Percentiles rank a stretch among this genome's conserved stretches.
Conservation (phyloP, 2,113 vertebrate species). For the Dinomys branickii region DNA sequence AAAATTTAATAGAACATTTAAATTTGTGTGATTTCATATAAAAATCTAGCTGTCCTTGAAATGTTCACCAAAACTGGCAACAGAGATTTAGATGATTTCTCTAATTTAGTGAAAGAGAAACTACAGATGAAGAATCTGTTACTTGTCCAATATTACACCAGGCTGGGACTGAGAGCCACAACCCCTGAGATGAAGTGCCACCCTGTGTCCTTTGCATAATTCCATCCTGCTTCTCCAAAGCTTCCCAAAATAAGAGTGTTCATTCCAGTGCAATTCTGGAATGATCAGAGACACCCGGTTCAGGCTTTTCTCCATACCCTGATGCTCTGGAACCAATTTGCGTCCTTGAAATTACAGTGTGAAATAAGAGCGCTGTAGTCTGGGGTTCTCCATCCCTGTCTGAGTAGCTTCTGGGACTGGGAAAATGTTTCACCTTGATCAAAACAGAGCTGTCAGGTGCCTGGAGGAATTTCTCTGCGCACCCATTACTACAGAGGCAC, state of each 20-base stretch:
- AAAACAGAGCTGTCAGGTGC: neutral
- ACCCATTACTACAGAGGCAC: slow-evolving; percentile 5
- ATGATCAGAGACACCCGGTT: neutral
- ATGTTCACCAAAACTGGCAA: neutral
- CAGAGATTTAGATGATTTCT: neutral
- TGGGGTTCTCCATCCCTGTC: neutral
- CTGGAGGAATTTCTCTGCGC: slow-evolving; percentile 14
- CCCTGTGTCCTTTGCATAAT: neutral
- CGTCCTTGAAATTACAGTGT: neutral
- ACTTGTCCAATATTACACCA: neutral
- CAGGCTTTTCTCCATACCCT: neutral
- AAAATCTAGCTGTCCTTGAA: slow-evolving; percentile 45
- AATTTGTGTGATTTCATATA: slow-evolving; percentile 29
- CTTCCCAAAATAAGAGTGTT: neutral
- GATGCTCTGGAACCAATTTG: slow-evolving; percentile 53
- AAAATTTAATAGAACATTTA: slow-evolving; percentile 37
- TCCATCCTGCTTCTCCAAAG: neutral
- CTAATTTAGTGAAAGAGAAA: neutral
- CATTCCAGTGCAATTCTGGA: neutral
- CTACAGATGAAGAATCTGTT: neutral
- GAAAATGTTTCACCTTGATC: neutral
- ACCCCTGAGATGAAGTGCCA: neutral
- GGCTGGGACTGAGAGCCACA: neutral
- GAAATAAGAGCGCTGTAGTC: neutral
- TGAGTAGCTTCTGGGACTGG: neutral